A percentile compares a stretch with the other conserved stretches of the same genome.
Evolutionary conservation across 2,797 vertebrate genomes (phyloP).

Genomic region (Tapera naevia): DNA sequence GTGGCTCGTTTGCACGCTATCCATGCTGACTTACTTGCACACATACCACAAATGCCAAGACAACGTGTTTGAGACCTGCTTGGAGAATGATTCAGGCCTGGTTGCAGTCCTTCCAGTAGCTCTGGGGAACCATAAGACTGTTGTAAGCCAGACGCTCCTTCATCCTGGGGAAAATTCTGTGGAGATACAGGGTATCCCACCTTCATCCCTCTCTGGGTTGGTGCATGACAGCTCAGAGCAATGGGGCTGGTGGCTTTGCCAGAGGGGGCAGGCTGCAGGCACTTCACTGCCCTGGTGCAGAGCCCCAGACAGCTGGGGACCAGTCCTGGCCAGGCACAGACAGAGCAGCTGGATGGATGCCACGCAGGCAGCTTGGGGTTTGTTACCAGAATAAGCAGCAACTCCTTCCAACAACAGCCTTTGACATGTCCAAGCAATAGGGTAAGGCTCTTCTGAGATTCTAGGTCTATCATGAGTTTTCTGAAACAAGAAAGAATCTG

Average conservation of each 20-base stretch:
- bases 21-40: not conserved
- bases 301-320: constrained; percentile 22
- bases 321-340: not conserved
- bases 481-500: not conserved
- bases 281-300: fast-evolving
- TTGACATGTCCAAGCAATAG: too few relatives aligned
- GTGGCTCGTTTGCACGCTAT: not conserved
- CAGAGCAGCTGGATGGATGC: not conserved
- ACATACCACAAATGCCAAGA: not conserved
- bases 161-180: not conserved
- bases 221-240: fast-evolving
- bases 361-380: not conserved
- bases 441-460: not conserved
- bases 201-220: not conserved
- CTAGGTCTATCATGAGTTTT: not conserved
- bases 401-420: not conserved
- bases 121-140: not conserved
- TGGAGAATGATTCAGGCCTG: not conserved
- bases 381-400: not conserved
- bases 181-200: not conserved
- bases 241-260: not conserved
- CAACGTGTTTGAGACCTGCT: not conserved
- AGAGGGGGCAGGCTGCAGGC: not conserved
- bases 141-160: not conserved
- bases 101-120: not conserved